These are phyloP conservation scores for Mesocentrotus franciscanus DNA, from an alignment of 53 echinoderm and acorn worm species.

Conservation along the genomic window DNA sequence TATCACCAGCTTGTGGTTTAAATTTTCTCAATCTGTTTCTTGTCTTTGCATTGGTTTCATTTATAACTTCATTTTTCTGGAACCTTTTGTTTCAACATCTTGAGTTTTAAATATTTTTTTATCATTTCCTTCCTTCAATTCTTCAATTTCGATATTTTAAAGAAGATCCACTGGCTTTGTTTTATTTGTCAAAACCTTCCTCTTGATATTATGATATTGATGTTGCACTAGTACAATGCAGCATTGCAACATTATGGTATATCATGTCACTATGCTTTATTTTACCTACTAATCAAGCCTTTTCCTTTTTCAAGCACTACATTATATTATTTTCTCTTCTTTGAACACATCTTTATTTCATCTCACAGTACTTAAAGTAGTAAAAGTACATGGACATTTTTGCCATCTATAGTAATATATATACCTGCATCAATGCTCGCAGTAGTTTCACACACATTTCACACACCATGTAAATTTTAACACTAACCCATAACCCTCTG, in stretches of 20 bases:
- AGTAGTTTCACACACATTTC: background rate
- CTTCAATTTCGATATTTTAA: background rate
- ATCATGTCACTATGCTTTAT: background rate
- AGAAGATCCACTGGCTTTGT: background rate
- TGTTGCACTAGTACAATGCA: background rate
- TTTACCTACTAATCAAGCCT: background rate
- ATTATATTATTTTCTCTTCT: background rate
- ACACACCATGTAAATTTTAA: background rate
- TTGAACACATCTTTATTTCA: background rate
- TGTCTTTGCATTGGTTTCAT: no score
- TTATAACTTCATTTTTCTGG: no score
- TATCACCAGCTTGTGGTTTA: no score
- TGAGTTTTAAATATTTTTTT: background rate
- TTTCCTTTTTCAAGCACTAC: background rate
- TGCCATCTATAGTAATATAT: background rate
- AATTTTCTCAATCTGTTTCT: no score
- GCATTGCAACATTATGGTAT: background rate
- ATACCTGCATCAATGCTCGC: background rate
- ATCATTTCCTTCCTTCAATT: background rate
- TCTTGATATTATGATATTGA: background rate
- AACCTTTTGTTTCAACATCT: background rate
- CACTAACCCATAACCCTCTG: background rate
- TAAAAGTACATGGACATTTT: background rate
- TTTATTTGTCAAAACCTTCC: background rate
- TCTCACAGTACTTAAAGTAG: background rate